Percentiles rank a stretch among this genome's conserved stretches.
phyloP scores from a whole-genome alignment of 1,140 invertebrate species.

The Melanaphis sacchari region DNA sequence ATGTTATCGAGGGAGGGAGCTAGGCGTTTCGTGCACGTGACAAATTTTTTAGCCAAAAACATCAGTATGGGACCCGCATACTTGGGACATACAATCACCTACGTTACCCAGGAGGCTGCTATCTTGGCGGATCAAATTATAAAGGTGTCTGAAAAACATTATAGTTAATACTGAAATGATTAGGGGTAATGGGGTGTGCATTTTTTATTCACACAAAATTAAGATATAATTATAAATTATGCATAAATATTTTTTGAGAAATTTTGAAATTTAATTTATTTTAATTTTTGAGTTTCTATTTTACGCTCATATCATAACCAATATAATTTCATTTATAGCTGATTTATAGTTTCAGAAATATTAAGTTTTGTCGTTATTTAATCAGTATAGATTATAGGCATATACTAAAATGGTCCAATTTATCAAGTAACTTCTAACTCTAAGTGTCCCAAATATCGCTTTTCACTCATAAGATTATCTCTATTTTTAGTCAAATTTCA shows the following conservation, averaged over 20 bases:
- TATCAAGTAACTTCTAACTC: neutral
- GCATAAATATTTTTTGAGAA: too few relatives aligned
- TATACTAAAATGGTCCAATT: neutral
- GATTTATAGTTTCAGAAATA: too few relatives aligned
- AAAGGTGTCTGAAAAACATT: neutral
- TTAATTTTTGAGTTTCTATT: neutral
- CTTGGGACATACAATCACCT: neutral
- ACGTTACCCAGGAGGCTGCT: neutral
- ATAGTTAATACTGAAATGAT: neutral
- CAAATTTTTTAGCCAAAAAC: slow-evolving; percentile 69
- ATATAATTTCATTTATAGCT: too few relatives aligned
- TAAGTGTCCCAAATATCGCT: too few relatives aligned
- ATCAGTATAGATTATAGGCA: neutral
- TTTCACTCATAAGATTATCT: neutral
- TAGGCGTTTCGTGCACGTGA: slow-evolving; percentile 76
- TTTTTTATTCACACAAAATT: neutral
- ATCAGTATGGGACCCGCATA: slow-evolving; percentile 15
- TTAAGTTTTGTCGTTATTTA: neutral
- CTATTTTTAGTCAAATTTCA: neutral
- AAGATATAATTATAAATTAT: too few relatives aligned
- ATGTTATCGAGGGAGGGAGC: slow-evolving; percentile 77
- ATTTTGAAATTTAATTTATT: neutral
- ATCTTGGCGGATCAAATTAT: slow-evolving; percentile 1
- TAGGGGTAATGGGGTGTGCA: too few relatives aligned
- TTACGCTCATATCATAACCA: too few relatives aligned